Base-by-base conservation (phyloP, 2,888 invertebrate genomes). In the Acanthacorydalis orientalis region DNA sequence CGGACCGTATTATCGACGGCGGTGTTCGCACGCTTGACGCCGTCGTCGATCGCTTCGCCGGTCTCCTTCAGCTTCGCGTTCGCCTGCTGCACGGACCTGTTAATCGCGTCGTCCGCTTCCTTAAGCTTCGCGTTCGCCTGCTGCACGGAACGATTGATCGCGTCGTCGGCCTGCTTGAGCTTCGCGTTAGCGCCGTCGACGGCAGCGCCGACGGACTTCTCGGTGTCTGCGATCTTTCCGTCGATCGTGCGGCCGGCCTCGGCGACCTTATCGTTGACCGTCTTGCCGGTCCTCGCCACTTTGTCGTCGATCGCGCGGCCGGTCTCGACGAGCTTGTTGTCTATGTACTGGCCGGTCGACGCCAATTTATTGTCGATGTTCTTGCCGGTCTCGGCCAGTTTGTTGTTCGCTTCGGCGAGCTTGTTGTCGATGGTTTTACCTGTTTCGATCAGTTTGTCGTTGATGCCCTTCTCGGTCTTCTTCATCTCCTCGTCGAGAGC, bases 181-280 rank as follows among this genome's bases (percentile, higher is more conserved):
- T 52, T 49, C 9, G 46, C 41, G 42, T 51, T 49, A 10, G 45
- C 46, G 39, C 44, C 39, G 37, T 39, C 37, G 31, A 38, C 14
- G 23, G 11, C 16, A 11, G 10, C 34, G 9, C 38, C 46, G 14
- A 37, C 38, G 31, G 14, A 31, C 38, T 46, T 38, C 9, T 31
- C 39, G 6, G 34, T 31, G 12, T 46, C 46, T 1, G 31, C 31
- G 9, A 37, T 12, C 38, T 46, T 46, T 46, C 57, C 58, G 47
- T 65, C 67, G 31, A 68, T 53, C 6, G 59, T 64, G 48, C 64
- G 60, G 3, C 64, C 68, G 15, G 64, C 62, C 49, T 62, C 63
- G 47, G 59, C 57, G 31, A 52, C 51, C 41, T 50, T 53, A 31
- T 53, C 45, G 32, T 57, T 53, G 16, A 56, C 52, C 1, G 49